These are phyloP conservation scores for Potamilus streckersoni DNA, from an alignment of 1,140 invertebrate genomes.

Conservation along the genomic window DNA sequence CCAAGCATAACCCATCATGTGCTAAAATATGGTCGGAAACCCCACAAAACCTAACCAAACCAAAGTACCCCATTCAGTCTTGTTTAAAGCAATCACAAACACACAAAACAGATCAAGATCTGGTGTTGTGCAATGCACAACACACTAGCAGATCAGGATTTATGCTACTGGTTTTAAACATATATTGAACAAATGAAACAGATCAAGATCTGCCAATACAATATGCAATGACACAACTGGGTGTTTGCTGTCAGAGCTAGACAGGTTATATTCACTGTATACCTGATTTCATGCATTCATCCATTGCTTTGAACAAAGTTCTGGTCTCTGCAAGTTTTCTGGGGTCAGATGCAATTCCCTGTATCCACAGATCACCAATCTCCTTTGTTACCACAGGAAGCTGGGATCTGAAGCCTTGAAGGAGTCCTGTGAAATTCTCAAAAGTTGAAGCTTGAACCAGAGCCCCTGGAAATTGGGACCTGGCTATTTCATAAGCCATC, in stretches of 20 bases:
- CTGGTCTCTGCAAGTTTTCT: conserved; percentile 48
- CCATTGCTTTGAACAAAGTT: conserved; percentile 39
- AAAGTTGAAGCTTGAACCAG: conserved; percentile 45
- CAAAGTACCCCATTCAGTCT: no score
- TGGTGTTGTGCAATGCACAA: not conserved
- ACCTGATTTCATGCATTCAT: conserved; percentile 38
- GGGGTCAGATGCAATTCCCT: conserved; percentile 56
- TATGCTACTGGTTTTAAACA: not conserved
- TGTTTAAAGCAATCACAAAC: no score
- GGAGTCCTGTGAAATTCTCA: conserved; percentile 42
- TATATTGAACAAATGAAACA: no score
- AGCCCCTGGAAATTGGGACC: conserved; percentile 52
- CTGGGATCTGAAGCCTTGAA: conserved; percentile 31
- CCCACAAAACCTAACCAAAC: no score
- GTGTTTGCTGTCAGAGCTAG: not conserved
- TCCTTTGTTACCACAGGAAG: conserved; percentile 50
- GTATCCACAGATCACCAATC: conserved; percentile 60
- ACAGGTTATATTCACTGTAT: not conserved
- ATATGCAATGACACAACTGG: no score
- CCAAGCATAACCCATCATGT: no score
- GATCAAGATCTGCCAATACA: no score
- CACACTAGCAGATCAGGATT: no score
- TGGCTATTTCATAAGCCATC: conserved; percentile 43
- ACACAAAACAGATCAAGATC: no score
- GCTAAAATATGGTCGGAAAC: no score